phyloP scores from a whole-genome alignment of 2,797 vertebrate genomes.

The Enteromius argenteus region DNA sequence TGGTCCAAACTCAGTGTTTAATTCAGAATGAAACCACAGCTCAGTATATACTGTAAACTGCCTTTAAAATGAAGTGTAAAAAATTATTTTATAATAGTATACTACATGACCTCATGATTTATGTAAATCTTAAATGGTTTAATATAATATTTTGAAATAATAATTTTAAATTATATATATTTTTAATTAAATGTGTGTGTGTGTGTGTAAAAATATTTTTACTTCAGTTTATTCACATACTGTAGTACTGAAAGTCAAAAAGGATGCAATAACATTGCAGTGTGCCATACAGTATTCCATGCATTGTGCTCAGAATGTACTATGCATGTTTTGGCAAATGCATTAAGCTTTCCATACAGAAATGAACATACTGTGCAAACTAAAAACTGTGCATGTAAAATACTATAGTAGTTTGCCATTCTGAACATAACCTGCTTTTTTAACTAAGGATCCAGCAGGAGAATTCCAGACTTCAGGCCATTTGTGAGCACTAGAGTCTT shows the following conservation, averaged over 20 bases:
- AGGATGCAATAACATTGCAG: background rate
- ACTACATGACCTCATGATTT: background rate
- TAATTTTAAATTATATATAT: background rate
- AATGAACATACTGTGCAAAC: background rate
- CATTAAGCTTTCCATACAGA: background rate
- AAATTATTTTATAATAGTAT: background rate
- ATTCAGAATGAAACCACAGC: background rate
- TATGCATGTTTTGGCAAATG: background rate
- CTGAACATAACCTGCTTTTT: background rate
- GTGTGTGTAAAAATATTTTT: background rate
- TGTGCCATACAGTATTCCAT: background rate
- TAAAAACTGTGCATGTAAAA: background rate
- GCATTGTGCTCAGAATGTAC: background rate
- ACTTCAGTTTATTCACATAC: background rate
- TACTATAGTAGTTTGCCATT: background rate
- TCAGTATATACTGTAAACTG: background rate
- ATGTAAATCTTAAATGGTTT: background rate
- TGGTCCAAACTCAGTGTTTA: background rate
- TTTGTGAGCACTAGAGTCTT: conserved; percentile 20
- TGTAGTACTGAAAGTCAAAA: background rate
- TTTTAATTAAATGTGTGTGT: background rate
- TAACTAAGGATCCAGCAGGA: background rate
- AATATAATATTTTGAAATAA: background rate
- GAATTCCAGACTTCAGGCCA: conserved; percentile 12
- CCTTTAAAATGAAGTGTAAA: background rate